Conservation (phyloP, 2,888 invertebrate genomes). For the Capitulum mitella region DNA sequence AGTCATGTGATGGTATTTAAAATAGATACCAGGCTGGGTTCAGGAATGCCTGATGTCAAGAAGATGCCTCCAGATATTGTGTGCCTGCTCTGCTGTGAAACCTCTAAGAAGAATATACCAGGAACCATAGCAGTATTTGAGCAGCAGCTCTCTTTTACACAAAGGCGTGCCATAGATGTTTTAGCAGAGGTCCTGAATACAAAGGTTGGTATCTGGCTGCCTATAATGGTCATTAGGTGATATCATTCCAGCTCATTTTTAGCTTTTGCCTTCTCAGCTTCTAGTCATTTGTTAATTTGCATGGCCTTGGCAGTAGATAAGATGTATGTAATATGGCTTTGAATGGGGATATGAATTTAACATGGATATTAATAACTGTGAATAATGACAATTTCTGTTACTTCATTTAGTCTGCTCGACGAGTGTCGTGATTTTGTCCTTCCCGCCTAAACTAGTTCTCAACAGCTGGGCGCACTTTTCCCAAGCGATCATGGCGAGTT, state of each 20-base stretch:
- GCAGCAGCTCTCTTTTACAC: slow-evolving; percentile 1
- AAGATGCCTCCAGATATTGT: background rate
- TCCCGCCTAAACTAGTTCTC: too few relatives aligned
- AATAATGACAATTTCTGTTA: too few relatives aligned
- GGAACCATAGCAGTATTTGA: background rate
- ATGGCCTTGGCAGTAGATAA: background rate
- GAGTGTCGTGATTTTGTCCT: too few relatives aligned
- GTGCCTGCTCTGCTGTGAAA: background rate
- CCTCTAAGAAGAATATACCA: background rate
- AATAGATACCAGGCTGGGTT: too few relatives aligned
- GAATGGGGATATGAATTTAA: too few relatives aligned
- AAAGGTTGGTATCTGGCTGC: background rate
- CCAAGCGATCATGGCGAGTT: background rate
- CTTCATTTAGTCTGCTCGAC: too few relatives aligned
- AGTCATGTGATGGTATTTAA: too few relatives aligned
- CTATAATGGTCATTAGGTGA: background rate
- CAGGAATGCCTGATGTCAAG: too few relatives aligned
- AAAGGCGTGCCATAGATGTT: background rate
- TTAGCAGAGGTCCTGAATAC: background rate
- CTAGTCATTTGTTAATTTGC: background rate
- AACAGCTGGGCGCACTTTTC: background rate
- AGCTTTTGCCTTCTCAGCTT: background rate
- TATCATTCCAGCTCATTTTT: background rate
- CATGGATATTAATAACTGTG: too few relatives aligned
- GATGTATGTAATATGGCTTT: too few relatives aligned